phyloP scores from a whole-genome alignment of 1,140 invertebrate genomes.

The Cydia splendana region DNA sequence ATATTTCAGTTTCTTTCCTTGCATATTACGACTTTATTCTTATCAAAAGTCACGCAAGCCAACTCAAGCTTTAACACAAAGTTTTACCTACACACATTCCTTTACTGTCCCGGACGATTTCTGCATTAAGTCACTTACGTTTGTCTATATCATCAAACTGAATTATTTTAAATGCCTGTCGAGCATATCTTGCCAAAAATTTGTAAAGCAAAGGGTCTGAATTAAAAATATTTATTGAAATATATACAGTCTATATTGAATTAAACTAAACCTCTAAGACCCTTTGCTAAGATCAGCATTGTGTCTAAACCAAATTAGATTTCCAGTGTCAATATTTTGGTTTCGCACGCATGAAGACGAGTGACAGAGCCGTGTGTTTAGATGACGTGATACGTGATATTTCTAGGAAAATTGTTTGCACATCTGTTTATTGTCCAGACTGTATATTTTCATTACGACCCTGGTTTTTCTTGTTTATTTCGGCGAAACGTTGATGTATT shows the following conservation, averaged over 20 bases:
- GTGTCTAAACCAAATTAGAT: conserved; percentile 47
- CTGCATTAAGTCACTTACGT: conserved; percentile 25
- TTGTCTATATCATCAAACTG: background rate
- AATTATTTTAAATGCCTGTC: conserved; percentile 21
- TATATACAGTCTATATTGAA: conserved; percentile 37
- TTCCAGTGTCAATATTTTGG: conserved; percentile 48
- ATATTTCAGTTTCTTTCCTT: conserved; percentile 5
- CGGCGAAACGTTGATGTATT: conserved; percentile 2
- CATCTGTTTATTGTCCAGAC: conserved; percentile 68
- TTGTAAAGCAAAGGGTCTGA: conserved; percentile 78
- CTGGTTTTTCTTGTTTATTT: conserved; percentile 59
- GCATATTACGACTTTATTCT: background rate
- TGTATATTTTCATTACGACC: conserved; percentile 59
- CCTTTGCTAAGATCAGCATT: conserved; percentile 62
- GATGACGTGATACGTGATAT: conserved; percentile 49
- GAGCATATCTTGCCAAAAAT: conserved; percentile 35
- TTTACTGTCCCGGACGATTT: conserved; percentile 18
- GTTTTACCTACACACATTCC: conserved; percentile 12
- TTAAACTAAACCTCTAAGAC: conserved; percentile 45
- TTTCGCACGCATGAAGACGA: conserved; percentile 55
- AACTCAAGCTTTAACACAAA: conserved; percentile 6
- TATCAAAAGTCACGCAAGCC: conserved; percentile 19
- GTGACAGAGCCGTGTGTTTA: conserved; percentile 54
- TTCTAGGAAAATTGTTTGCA: conserved; percentile 78
- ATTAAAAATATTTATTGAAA: conserved; percentile 34